phyloP scores from a whole-genome alignment of 1,140 invertebrate genomes.

The Papilio aristodemus region DNA sequence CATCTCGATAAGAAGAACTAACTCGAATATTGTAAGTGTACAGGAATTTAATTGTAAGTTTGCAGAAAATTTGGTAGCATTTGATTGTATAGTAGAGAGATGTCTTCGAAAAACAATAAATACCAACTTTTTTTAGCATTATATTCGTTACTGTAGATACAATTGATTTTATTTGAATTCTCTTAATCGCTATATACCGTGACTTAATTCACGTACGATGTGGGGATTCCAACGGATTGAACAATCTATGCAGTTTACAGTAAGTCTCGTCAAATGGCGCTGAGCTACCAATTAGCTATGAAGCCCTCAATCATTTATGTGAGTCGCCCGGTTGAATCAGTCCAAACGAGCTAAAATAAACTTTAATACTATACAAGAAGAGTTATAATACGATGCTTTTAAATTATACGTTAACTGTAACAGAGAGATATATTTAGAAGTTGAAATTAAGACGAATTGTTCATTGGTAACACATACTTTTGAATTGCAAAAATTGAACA shows the following conservation, averaged over 20 bases:
- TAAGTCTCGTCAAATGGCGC: neutral
- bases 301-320: slow-evolving; percentile 3
- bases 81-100: too few relatives aligned
- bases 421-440: neutral
- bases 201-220: neutral
- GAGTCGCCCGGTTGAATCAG: neutral
- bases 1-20: too few relatives aligned
- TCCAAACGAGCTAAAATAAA: neutral
- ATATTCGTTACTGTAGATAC: too few relatives aligned
- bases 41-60: too few relatives aligned
- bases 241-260: slow-evolving; percentile 11
- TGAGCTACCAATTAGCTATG: neutral
- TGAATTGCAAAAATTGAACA: neutral
- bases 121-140: too few relatives aligned
- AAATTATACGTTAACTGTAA: neutral
- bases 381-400: neutral
- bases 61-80: too few relatives aligned
- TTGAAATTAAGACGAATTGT: neutral
- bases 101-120: too few relatives aligned
- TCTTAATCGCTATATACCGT: too few relatives aligned
- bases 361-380: neutral
- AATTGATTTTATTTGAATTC: too few relatives aligned
- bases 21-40: too few relatives aligned
- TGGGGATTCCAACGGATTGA: slow-evolving; percentile 1
- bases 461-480: neutral